phyloP scores from a whole-genome alignment of 2,888 invertebrate species.

The Macaria notata region DNA sequence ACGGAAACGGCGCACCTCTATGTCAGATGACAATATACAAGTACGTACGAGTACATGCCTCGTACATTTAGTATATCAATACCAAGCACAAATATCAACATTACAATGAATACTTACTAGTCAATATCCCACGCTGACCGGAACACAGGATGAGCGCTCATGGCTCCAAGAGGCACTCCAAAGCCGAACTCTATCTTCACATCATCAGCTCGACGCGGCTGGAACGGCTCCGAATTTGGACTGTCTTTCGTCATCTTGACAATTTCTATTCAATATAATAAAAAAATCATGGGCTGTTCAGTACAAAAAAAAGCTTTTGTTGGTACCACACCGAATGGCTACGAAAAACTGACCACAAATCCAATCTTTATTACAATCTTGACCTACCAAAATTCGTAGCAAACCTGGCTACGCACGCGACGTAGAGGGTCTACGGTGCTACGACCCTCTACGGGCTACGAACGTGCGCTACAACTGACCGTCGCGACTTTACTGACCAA shows the following conservation, averaged over 20 bases:
- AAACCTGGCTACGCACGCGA: constrained; percentile 31
- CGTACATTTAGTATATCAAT: too few relatives aligned
- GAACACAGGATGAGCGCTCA: constrained; percentile 79
- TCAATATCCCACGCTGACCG: constrained; percentile 81
- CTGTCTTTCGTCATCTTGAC: constrained; percentile 62
- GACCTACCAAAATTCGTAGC: constrained; percentile 26
- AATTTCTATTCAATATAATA: background rate
- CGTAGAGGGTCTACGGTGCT: constrained; percentile 43
- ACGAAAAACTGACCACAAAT: constrained; percentile 2
- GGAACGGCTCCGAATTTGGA: constrained; percentile 40
- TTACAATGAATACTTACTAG: constrained; percentile 53
- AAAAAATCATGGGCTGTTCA: too few relatives aligned
- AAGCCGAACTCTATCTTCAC: constrained; percentile 81
- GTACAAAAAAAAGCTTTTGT: too few relatives aligned
- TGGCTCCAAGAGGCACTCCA: constrained; percentile 76
- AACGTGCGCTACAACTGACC: constrained; percentile 44
- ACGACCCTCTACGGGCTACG: constrained; percentile 35
- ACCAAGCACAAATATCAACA: too few relatives aligned
- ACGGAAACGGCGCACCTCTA: too few relatives aligned
- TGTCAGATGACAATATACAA: too few relatives aligned
- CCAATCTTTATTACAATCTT: constrained; percentile 17
- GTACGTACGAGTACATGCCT: too few relatives aligned
- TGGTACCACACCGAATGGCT: too few relatives aligned
- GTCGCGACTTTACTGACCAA: constrained; percentile 35
- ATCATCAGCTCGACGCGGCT: constrained; percentile 68